phyloP scores from a whole-genome alignment of 2,113 vertebrate genomes.

The Casuarius casuarius region DNA sequence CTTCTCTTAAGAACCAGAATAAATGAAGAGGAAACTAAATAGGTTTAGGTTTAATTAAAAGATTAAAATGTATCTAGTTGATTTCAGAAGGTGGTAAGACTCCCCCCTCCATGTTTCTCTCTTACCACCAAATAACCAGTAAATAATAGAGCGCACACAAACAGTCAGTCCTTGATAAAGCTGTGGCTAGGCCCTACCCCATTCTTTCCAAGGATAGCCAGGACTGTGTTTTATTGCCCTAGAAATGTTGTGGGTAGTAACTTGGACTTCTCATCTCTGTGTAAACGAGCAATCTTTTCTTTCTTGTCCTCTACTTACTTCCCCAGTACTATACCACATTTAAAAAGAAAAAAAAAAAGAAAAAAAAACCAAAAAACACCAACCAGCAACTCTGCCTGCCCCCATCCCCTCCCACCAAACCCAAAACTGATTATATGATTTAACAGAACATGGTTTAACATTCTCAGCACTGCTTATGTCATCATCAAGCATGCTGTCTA shows the following conservation, averaged over 20 bases:
- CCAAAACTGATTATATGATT: not conserved
- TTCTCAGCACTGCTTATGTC: not conserved
- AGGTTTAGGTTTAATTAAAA: not conserved
- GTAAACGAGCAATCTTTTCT: not conserved
- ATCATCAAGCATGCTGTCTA: not conserved
- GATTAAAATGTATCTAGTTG: not conserved
- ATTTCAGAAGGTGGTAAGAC: not conserved
- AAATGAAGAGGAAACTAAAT: not conserved
- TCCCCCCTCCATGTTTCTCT: not conserved
- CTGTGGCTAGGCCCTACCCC: not conserved
- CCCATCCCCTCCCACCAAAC: not conserved
- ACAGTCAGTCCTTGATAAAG: not conserved
- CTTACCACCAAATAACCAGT: not conserved
- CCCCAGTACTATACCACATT: not conserved
- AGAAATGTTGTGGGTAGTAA: not conserved
- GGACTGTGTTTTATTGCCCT: not conserved
- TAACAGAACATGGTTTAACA: not conserved
- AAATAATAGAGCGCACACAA: not conserved
- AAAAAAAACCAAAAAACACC: no score
- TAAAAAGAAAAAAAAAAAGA: not conserved
- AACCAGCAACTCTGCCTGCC: not conserved
- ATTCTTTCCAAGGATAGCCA: not conserved
- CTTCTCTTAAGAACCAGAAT: not conserved
- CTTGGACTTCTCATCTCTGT: not conserved
- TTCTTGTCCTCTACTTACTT: not conserved